Evolutionary conservation across 2,113 vertebrate species (phyloP).

Genomic region (Bos javanicus): DNA sequence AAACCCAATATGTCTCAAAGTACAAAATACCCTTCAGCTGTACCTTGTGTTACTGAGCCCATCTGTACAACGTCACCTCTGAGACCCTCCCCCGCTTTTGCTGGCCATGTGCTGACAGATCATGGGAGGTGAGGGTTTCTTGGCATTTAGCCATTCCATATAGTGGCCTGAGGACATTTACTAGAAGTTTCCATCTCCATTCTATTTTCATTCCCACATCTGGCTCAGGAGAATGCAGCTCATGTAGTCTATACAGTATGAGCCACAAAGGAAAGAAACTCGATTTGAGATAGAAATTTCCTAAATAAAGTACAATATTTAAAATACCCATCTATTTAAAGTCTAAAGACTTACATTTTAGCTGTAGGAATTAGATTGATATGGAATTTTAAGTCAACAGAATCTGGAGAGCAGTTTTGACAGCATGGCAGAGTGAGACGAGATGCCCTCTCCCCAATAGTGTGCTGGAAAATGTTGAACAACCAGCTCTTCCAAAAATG

Average conservation of each 20-base stretch:
- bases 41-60: neutral
- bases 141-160: neutral
- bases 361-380: neutral
- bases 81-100: neutral
- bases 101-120: neutral
- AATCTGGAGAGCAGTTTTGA: neutral
- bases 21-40: neutral
- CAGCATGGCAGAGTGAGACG: neutral
- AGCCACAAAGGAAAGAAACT: neutral
- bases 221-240: neutral
- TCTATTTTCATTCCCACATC: neutral
- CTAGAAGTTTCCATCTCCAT: neutral
- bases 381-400: neutral
- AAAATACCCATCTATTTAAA: neutral
- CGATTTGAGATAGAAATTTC: neutral
- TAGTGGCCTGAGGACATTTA: neutral
- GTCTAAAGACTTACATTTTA: neutral
- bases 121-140: neutral
- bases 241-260: rapidly evolving
- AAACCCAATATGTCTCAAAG: neutral
- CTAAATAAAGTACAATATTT: neutral
- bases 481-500: neutral
- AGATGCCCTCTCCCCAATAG: neutral
- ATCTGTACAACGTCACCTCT: neutral
- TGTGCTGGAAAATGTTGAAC: neutral